A percentile compares a stretch with the other conserved stretches of the same genome.
Evolutionary conservation across 2,888 invertebrate genomes (phyloP).

Genomic region (Campoplex nolae): DNA sequence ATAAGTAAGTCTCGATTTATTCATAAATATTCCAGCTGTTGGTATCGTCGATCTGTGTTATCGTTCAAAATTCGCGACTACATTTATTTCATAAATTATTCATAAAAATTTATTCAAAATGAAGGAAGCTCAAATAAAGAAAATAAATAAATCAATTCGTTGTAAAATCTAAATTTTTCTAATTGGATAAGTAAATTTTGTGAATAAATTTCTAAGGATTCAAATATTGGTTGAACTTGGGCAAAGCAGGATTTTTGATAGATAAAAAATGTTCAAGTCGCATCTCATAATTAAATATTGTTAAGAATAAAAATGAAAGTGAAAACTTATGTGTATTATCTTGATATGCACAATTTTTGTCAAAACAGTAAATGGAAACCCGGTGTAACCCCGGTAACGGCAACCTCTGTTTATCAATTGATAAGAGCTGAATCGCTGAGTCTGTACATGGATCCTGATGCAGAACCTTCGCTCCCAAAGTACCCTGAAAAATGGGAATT

Average conservation of each 20-base stretch:
- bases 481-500: slow-evolving; percentile 77
- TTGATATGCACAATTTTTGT: neutral
- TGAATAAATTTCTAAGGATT: too few species aligned
- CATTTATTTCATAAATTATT: too few species aligned
- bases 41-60: neutral
- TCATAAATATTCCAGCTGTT: slow-evolving; percentile 1
- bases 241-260: too few species aligned
- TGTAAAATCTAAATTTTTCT: neutral
- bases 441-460: slow-evolving; percentile 90
- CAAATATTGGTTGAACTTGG: too few species aligned
- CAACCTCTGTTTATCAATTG: slow-evolving; percentile 89
- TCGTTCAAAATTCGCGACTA: neutral
- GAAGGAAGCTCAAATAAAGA: neutral
- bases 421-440: slow-evolving; percentile 91
- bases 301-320: neutral
- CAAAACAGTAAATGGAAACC: slow-evolving; percentile 89
- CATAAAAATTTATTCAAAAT: too few species aligned
- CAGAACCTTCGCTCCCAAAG: slow-evolving; percentile 79
- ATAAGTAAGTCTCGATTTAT: slow-evolving; percentile 86
- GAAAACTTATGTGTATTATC: neutral
- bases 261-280: neutral
- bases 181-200: neutral
- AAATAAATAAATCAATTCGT: neutral
- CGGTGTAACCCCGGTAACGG: slow-evolving; percentile 87
- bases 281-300: too few species aligned